Percentiles rank a stretch among this genome's conserved stretches.
These are phyloP conservation scores for Bos taurus DNA, from an alignment of 2,113 vertebrate species.

Conservation along the genomic window ARS-UCD2.0 NC_037348.1:62536001-62536500, in stretches of 20 bases:
- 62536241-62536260: background rate
- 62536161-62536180: background rate
- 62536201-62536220: background rate
- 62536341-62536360: background rate
- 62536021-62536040: no score
- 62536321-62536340: background rate
- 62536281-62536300: background rate
- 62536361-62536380: background rate
- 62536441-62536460: background rate
- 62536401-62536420: background rate
- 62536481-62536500: background rate
- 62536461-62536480: background rate
- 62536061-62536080: background rate
- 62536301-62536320: background rate
- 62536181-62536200: background rate
- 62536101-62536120: fast-evolving
- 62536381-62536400: background rate
- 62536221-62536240: background rate
- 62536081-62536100: background rate
- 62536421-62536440: background rate
- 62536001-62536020: fast-evolving
- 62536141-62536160: background rate
- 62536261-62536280: background rate
- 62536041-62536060: background rate
- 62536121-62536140: no score